phyloP scores from a whole-genome alignment of 2,888 invertebrate species.

The Pteria penguin region DNA sequence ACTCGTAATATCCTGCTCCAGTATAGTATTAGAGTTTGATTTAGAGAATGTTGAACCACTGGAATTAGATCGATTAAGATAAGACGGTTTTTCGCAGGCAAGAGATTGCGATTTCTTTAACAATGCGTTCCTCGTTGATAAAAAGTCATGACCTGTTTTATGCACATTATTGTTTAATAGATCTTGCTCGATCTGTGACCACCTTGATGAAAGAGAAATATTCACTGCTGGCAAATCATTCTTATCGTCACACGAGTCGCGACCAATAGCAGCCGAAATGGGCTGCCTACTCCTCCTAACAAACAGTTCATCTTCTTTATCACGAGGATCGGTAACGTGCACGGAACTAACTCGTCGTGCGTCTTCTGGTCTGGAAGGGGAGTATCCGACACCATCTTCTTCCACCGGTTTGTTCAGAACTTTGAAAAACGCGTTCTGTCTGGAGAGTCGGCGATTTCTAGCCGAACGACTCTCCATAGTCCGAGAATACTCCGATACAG shows the following conservation, averaged over 20 bases:
- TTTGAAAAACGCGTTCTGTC: slow-evolving; percentile 15
- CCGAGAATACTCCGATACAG: slow-evolving; percentile 18
- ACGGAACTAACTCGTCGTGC: background rate
- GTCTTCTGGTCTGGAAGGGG: background rate
- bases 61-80: slow-evolving; percentile 9
- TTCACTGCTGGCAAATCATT: background rate
- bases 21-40: background rate
- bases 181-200: slow-evolving; percentile 2
- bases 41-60: slow-evolving; percentile 21
- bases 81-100: slow-evolving; percentile 8
- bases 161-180: slow-evolving; percentile 15
- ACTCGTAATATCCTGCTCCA: background rate
- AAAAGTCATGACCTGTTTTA: background rate
- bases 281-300: background rate
- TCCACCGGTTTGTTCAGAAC: slow-evolving; percentile 8
- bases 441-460: background rate
- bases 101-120: slow-evolving; percentile 18
- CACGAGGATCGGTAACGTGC: background rate
- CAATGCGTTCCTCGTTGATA: slow-evolving; percentile 12
- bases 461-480: slow-evolving; percentile 1
- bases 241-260: background rate
- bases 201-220: background rate
- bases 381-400: background rate
- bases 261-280: background rate
- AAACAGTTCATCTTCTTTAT: background rate